Conservation (phyloP, 1,140 invertebrate species). For the Zaprionus kolodkinae region DNA sequence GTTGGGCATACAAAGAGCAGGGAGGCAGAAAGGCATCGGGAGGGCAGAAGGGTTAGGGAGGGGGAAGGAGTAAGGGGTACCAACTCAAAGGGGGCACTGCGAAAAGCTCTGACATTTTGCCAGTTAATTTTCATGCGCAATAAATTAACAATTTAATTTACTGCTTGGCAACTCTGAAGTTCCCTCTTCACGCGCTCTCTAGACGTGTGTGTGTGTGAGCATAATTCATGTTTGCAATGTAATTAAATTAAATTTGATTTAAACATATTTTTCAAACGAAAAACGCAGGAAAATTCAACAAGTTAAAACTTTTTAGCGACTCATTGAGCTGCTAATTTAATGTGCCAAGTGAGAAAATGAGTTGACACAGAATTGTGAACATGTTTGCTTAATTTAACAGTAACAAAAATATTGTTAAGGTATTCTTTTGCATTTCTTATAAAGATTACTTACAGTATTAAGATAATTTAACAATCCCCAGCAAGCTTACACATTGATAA, state of each 20-base stretch:
- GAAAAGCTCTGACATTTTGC: slow-evolving; percentile 43
- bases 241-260: slow-evolving; percentile 73
- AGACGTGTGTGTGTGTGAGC: slow-evolving; percentile 1
- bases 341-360: not conserved
- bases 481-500: too few relatives aligned
- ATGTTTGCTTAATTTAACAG: not conserved
- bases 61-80: not conserved
- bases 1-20: slow-evolving; percentile 15
- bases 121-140: slow-evolving; percentile 78
- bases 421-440: too few relatives aligned
- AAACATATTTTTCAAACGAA: slow-evolving; percentile 17
- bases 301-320: not conserved
- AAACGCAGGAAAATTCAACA: not conserved
- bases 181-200: not conserved
- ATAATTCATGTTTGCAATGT: slow-evolving; percentile 56
- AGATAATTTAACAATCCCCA: too few relatives aligned
- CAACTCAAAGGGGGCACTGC: not conserved
- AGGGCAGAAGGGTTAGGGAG: too few relatives aligned
- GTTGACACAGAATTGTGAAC: not conserved
- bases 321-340: not conserved
- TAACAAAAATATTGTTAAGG: too few relatives aligned
- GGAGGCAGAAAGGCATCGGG: too few relatives aligned
- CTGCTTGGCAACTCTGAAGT: slow-evolving; percentile 45
- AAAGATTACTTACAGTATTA: too few relatives aligned
- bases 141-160: slow-evolving; percentile 83